phyloP scores from a whole-genome alignment of 1,140 invertebrate species.

The Pinna nobilis region DNA sequence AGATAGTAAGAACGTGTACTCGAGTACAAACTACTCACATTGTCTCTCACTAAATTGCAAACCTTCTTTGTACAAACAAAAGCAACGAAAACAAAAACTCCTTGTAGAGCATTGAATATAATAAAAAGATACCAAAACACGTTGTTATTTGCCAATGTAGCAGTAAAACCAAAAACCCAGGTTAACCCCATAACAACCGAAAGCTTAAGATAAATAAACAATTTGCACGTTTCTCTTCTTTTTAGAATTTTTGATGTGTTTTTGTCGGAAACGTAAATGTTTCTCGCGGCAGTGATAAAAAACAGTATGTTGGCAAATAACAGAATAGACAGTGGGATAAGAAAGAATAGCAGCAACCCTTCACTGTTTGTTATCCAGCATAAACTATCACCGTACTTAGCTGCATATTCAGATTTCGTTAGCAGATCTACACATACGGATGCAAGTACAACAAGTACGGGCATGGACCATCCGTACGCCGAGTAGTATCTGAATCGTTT shows the following conservation, averaged over 20 bases:
- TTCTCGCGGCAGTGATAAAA: slow-evolving; percentile 74
- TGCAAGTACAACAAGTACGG: slow-evolving; percentile 17
- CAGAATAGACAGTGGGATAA: slow-evolving; percentile 75
- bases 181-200: slow-evolving; percentile 76
- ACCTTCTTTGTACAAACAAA: slow-evolving; percentile 46
- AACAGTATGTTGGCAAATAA: slow-evolving; percentile 77
- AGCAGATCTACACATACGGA: slow-evolving; percentile 14
- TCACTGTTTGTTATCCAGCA: slow-evolving; percentile 66
- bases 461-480: slow-evolving; percentile 39
- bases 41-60: neutral
- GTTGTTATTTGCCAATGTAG: slow-evolving; percentile 57
- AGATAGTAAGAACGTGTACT: neutral
- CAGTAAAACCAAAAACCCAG: slow-evolving; percentile 76
- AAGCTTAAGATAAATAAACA: slow-evolving; percentile 77
- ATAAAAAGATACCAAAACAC: slow-evolving; percentile 70
- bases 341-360: slow-evolving; percentile 78
- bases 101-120: slow-evolving; percentile 75
- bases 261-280: slow-evolving; percentile 40
- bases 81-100: slow-evolving; percentile 51
- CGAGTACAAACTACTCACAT: slow-evolving; percentile 6
- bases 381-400: slow-evolving; percentile 24
- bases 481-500: slow-evolving; percentile 77
- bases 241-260: slow-evolving; percentile 40
- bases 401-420: slow-evolving; percentile 2
- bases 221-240: slow-evolving; percentile 39